Conservation (phyloP, 2,113 vertebrate genomes). For the Tragelaphus imberbis region DNA sequence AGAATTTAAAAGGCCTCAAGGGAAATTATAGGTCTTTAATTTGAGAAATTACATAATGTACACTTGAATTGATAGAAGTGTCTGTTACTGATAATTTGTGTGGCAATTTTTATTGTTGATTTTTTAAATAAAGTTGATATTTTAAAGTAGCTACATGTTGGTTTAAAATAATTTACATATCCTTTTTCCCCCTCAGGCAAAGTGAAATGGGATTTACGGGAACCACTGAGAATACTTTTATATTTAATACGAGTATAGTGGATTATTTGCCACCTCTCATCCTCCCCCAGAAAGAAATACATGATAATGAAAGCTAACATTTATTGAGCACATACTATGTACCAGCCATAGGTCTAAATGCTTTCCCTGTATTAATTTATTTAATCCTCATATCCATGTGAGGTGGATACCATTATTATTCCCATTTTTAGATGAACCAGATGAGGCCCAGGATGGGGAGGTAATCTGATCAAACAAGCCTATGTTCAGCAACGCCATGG, state of each 20-base stretch:
- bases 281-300: neutral
- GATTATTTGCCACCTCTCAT: neutral
- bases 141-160: constrained; percentile 47
- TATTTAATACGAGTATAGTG: neutral
- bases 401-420: neutral
- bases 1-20: constrained; percentile 25
- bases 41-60: neutral
- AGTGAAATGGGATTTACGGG: constrained; percentile 10
- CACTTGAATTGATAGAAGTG: neutral
- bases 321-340: neutral
- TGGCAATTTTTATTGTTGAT: constrained; percentile 44
- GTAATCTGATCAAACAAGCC: neutral
- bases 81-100: constrained; percentile 16
- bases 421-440: neutral
- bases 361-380: neutral
- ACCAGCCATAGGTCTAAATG: neutral
- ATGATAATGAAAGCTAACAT: constrained; percentile 1
- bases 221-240: neutral
- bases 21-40: constrained; percentile 26
- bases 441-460: neutral
- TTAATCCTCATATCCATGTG: neutral
- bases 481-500: neutral
- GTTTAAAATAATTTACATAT: constrained; percentile 37
- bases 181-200: neutral
- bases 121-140: constrained; percentile 57